Conservation (phyloP, 2,888 invertebrate genomes). For the Acronicta psi region DNA sequence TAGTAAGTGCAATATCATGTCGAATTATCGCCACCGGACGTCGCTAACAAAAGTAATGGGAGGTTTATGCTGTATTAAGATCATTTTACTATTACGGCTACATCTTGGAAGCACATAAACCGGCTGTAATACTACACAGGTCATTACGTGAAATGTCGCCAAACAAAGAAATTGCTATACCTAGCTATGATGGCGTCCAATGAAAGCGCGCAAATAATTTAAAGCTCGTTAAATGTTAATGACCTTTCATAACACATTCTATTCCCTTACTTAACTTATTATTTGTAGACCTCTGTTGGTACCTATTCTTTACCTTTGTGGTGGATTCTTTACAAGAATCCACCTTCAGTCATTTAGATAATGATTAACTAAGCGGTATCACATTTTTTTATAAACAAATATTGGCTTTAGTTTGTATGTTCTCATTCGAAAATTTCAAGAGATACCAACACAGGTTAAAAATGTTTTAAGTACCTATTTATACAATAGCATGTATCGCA, state of each 20-base stretch:
- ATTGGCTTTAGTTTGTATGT: conserved; percentile 2
- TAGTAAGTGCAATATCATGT: conserved; percentile 66
- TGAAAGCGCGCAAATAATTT: conserved; percentile 7
- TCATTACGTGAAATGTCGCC: conserved; percentile 58
- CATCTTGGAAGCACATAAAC: conserved; percentile 80
- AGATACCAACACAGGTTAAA: background rate
- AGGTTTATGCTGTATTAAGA: conserved; percentile 80
- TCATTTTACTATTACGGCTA: conserved; percentile 84
- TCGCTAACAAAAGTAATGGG: conserved; percentile 61
- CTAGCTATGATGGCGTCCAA: conserved; percentile 4
- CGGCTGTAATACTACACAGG: conserved; percentile 66
- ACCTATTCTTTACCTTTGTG: too few species aligned
- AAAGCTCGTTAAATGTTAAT: conserved; percentile 8
- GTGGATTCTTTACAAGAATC: too few species aligned
- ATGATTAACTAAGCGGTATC: too few species aligned
- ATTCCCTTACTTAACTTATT: too few species aligned
- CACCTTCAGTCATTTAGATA: too few species aligned
- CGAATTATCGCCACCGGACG: conserved; percentile 67
- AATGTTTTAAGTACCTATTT: conserved; percentile 22
- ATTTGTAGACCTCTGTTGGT: too few species aligned
- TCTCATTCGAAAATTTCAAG: conserved; percentile 2
- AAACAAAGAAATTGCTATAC: conserved; percentile 33
- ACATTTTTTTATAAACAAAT: too few species aligned
- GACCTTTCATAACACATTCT: background rate
- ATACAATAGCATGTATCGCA: conserved; percentile 10